These are phyloP conservation scores for Phyllopteryx taeniolatus DNA, from an alignment of 2,113 vertebrate genomes.

Conservation along the genomic window DNA sequence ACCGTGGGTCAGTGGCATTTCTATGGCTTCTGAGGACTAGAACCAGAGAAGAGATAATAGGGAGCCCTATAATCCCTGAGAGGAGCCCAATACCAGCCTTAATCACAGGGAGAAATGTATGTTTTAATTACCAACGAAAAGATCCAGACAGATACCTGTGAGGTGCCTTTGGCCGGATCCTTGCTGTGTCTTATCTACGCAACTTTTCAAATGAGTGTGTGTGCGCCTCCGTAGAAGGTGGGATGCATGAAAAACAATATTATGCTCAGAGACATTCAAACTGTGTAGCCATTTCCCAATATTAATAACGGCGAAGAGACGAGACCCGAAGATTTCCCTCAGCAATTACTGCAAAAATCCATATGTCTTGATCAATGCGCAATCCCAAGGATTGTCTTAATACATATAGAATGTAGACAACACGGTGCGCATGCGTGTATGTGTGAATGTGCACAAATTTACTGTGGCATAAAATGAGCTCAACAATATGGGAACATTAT, in stretches of 20 bases:
- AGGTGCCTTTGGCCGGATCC: constrained; percentile 39
- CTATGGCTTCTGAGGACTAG: constrained; percentile 53
- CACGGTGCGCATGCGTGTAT: constrained; percentile 46
- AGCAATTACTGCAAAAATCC: constrained; percentile 76
- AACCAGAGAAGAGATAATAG: constrained; percentile 71
- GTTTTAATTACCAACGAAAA: constrained; percentile 73
- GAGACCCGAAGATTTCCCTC: constrained; percentile 71
- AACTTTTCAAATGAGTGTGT: constrained; percentile 35
- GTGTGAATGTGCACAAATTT: constrained; percentile 62
- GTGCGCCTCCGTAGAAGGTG: constrained; percentile 20
- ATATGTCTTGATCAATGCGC: constrained; percentile 77
- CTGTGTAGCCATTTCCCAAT: constrained; percentile 71
- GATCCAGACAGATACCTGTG: constrained; percentile 59
- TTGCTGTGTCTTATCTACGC: constrained; percentile 43
- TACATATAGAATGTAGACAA: constrained; percentile 71
- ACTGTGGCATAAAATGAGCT: constrained; percentile 67
- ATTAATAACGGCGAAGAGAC: constrained; percentile 76
- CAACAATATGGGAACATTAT: constrained; percentile 69
- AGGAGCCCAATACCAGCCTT: constrained; percentile 64
- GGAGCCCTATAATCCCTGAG: constrained; percentile 68
- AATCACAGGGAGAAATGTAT: constrained; percentile 69
- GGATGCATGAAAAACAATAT: constrained; percentile 57
- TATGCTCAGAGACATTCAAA: constrained; percentile 57
- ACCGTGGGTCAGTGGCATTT: constrained; percentile 58
- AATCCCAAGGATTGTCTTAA: constrained; percentile 78